Conservation (phyloP, 2,113 vertebrate species). For the Dendropsophus ebraccatus region DNA sequence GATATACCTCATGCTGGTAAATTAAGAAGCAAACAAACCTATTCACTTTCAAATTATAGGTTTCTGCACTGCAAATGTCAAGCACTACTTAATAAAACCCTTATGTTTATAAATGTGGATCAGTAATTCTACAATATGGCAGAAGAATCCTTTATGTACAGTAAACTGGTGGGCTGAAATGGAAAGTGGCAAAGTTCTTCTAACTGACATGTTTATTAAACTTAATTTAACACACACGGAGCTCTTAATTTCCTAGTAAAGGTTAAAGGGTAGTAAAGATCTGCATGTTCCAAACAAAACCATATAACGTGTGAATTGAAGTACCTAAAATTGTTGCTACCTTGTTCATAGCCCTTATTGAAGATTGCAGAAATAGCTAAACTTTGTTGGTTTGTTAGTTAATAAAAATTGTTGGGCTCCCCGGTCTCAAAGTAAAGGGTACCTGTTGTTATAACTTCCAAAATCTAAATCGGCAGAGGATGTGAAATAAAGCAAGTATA, state of each 20-base stretch:
- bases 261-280: neutral
- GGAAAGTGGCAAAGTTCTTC: neutral
- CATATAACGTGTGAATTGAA: neutral
- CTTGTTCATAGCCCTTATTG: too few relatives aligned
- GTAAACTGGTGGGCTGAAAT: slow-evolving; percentile 15
- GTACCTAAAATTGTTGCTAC: neutral
- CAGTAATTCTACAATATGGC: slow-evolving; percentile 41
- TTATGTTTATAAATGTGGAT: slow-evolving; percentile 57
- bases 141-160: slow-evolving; percentile 1
- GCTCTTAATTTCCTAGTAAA: neutral
- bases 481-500: too few relatives aligned
- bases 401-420: too few relatives aligned
- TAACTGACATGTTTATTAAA: slow-evolving; percentile 10
- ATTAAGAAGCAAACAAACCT: slow-evolving; percentile 66
- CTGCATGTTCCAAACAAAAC: neutral
- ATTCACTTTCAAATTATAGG: slow-evolving; percentile 62
- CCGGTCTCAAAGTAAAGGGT: too few relatives aligned
- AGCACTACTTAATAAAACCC: slow-evolving; percentile 60
- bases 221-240: neutral
- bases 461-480: too few relatives aligned
- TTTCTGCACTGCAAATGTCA: slow-evolving; percentile 62
- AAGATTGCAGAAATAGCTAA: too few relatives aligned
- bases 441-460: too few relatives aligned
- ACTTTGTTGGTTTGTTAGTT: too few relatives aligned
- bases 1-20: slow-evolving; percentile 63